Base-by-base conservation (phyloP, 2,888 invertebrate genomes). In the Eupithecia centaureata region DNA sequence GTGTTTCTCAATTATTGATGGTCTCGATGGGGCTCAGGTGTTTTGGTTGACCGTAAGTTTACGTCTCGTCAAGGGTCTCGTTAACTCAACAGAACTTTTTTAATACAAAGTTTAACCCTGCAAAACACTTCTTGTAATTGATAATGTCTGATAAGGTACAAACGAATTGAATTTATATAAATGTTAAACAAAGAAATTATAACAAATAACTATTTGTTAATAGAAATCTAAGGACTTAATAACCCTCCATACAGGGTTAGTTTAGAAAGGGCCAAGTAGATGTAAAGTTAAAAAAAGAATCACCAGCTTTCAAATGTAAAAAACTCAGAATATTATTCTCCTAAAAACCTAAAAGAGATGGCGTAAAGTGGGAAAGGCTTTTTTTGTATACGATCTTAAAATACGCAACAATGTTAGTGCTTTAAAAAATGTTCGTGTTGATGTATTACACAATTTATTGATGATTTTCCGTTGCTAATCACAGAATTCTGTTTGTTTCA, bases 401-500 rank as follows among this genome's bases (percentile, higher is more conserved):
- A 1, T 10, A n/a, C n/a, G n/a, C n/a, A 51, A 51, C 1, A 51
- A 51, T 12, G 3, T 22, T 10, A 51, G 12, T 25, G 12, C n/a
- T n/a, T 7, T 7, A 12, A 28, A 28, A 28, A 25, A 54, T 52
- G 13, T 28, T 22, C 51, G 2, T 51, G 13, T 51, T 51, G 51
- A 51, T 51, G n/a, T 27, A 27, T 15, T 10, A 15, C 54, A 54
- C 52, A 54, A 52, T 52, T 32, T 30, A 28, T 51, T 51, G 32
- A 57, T 32, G 10, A 47, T 0, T 22, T 12, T 12, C 57, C 33
- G 57, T 57, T 60, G 51, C 35, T 66, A 52, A 67, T 51, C 5
- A 65, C 62, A 42, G 38, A 56, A 54, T 52, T 66, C 62, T 66
- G 25, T 67, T 73, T 73, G 73, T 73, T 73, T 8, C 71, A 73